Base-by-base conservation (phyloP, 2,888 invertebrate genomes). In the Margaritifera margaritifera region DNA sequence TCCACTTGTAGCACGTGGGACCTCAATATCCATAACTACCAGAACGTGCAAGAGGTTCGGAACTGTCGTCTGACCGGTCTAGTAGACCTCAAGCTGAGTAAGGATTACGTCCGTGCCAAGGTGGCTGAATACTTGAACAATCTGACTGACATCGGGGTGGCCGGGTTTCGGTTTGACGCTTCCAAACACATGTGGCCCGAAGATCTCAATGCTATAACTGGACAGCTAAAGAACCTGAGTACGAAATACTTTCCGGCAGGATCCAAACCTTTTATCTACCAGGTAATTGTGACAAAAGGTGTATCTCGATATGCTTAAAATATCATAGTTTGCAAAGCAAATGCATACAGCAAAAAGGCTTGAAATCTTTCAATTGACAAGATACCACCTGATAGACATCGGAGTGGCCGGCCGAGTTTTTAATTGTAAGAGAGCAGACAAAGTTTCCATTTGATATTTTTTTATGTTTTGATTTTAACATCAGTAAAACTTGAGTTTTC, bases 41-140 rank as follows among this genome's bases (percentile, higher is more conserved):
- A 73, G 57, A 74, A 81, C 62, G 68, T 76, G 1, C 71, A 75
- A 15, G 77, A 84, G 64, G 78, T 80, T 15, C 75, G 94, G 72
- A 92, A 94, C 79, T 95, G 95, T 85, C 92, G 94, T 70, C 89
- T 95, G 60, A 90, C 92, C 2, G 94, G 94, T 2, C 91, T 96
- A 0, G 93, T 93, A 82, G 96, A 96, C 90, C 90, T 96, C 78
- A 92, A 95, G 83, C 94, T 95, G 84, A 90, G 92, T 0, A 89
- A 90, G 2, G 79, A 84, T 18, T 84, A 84, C 60, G 86, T 86
- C 8, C 69, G 83, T 8, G 74, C 72, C 0, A 79, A 81, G 57
- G 63, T 85, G 6, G 81, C 80, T 5, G 84, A 59, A 8, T 87
- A 74, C 64, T 54, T 87, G 61, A 87, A 87, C 64, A 74, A 83